These are phyloP conservation scores for Cromileptes altivelis DNA, from an alignment of 2,113 vertebrate species.

Conservation along the genomic window DNA sequence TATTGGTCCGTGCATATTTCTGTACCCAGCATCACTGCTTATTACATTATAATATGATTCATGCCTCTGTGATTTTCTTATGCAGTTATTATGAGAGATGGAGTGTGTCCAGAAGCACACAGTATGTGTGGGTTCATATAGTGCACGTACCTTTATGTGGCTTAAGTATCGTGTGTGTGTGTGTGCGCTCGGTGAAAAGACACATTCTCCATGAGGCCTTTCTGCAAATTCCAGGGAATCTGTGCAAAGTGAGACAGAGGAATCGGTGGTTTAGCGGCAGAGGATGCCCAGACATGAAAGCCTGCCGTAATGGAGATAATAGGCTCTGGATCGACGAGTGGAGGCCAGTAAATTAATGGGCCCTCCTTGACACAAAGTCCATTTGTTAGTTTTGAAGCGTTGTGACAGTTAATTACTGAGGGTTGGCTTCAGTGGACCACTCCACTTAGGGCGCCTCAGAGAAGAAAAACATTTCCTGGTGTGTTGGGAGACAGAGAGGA, in stretches of 20 bases:
- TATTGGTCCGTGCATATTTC: slow-evolving; percentile 33
- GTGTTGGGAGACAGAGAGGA: slow-evolving; percentile 57
- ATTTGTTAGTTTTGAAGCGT: slow-evolving; percentile 84
- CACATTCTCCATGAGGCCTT: background rate
- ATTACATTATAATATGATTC: slow-evolving; percentile 39
- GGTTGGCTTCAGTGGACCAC: slow-evolving; percentile 69
- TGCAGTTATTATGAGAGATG: slow-evolving; percentile 1
- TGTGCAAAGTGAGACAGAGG: slow-evolving; percentile 42
- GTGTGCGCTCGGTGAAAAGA: background rate
- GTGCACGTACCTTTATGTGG: background rate
- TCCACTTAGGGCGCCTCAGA: slow-evolving; percentile 66
- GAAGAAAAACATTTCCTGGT: slow-evolving; percentile 71
- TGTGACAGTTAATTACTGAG: slow-evolving; percentile 85
- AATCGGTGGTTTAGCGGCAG: slow-evolving; percentile 49
- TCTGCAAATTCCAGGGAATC: slow-evolving; percentile 31
- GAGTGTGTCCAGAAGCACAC: slow-evolving; percentile 7
- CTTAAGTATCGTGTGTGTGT: background rate
- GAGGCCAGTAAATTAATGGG: slow-evolving; percentile 80
- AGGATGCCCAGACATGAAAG: slow-evolving; percentile 60
- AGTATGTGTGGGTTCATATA: background rate
- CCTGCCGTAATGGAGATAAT: slow-evolving; percentile 78
- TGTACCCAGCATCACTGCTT: slow-evolving; percentile 29
- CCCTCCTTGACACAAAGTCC: slow-evolving; percentile 80
- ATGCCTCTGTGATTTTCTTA: slow-evolving; percentile 33
- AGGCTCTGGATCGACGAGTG: slow-evolving; percentile 71